A percentile compares a stretch with the other conserved stretches of the same genome.
Evolutionary conservation across 2,113 vertebrate species (phyloP).

Genomic region (Thomomys bottae): DNA sequence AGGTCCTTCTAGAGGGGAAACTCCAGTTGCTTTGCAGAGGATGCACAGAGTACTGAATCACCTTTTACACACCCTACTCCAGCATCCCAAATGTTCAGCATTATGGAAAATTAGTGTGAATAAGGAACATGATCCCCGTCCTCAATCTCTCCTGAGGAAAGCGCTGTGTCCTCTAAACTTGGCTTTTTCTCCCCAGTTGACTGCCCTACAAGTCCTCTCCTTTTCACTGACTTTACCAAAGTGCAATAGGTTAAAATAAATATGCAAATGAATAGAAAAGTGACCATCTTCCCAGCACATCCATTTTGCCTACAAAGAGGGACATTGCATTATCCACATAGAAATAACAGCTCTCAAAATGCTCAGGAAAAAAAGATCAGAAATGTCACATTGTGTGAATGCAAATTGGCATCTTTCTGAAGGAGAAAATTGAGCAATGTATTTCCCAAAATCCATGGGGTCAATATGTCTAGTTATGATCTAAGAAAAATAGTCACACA

Average conservation of each 20-base stretch:
- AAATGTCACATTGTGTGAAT: not conserved
- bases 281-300: not conserved
- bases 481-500: constrained; percentile 26
- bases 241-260: not conserved
- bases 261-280: not conserved
- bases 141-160: not conserved
- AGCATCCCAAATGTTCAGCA: not conserved
- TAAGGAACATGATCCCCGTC: not conserved
- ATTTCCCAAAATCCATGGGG: constrained; percentile 28
- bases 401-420: constrained; percentile 8
- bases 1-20: constrained; percentile 59
- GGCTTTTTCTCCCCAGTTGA: not conserved
- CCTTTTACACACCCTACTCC: not conserved
- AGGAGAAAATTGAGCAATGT: not conserved
- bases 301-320: not conserved
- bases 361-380: constrained; percentile 11
- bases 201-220: not conserved
- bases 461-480: not conserved
- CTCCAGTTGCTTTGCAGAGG: constrained; percentile 5
- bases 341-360: not conserved
- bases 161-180: not conserved
- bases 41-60: constrained; percentile 57
- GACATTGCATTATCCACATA: not conserved
- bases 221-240: not conserved
- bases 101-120: constrained; percentile 7